These are phyloP conservation scores for Egretta garzetta DNA, from an alignment of 2,113 vertebrate genomes.

Conservation along the genomic window DNA sequence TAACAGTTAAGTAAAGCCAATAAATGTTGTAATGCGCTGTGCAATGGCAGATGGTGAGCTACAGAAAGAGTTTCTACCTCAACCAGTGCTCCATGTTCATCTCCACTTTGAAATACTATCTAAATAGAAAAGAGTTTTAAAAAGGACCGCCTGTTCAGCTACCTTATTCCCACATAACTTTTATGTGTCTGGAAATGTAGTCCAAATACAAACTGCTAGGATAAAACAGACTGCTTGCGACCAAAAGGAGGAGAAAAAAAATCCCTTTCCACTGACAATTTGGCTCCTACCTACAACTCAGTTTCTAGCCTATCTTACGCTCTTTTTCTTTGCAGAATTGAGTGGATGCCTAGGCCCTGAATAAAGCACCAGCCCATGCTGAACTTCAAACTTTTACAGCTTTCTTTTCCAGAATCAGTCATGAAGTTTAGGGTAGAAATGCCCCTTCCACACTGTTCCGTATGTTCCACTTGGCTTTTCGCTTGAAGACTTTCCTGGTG, in stretches of 20 bases:
- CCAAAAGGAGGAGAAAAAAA: background rate
- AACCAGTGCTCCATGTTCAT: background rate
- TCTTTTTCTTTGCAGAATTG: background rate
- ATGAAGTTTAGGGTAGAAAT: background rate
- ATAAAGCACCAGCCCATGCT: background rate
- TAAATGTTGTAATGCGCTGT: background rate
- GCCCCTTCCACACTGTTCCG: background rate
- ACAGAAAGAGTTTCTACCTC: conserved; percentile 5
- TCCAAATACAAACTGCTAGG: background rate
- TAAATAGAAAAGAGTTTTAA: background rate
- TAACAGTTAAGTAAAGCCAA: conserved; percentile 13
- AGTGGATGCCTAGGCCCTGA: fast-evolving
- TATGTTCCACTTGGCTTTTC: background rate
- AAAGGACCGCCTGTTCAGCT: background rate
- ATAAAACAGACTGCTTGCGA: background rate
- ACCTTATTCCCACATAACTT: background rate
- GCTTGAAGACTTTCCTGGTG: background rate
- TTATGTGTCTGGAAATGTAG: background rate
- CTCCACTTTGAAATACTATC: background rate
- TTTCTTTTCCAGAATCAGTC: background rate
- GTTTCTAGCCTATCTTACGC: background rate
- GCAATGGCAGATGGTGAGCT: conserved; percentile 26
- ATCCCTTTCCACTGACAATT: background rate
- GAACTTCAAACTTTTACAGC: background rate
- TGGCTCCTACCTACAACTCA: background rate